Conservation (phyloP, 2,113 vertebrate species). For the Odocoileus virginianus region DNA sequence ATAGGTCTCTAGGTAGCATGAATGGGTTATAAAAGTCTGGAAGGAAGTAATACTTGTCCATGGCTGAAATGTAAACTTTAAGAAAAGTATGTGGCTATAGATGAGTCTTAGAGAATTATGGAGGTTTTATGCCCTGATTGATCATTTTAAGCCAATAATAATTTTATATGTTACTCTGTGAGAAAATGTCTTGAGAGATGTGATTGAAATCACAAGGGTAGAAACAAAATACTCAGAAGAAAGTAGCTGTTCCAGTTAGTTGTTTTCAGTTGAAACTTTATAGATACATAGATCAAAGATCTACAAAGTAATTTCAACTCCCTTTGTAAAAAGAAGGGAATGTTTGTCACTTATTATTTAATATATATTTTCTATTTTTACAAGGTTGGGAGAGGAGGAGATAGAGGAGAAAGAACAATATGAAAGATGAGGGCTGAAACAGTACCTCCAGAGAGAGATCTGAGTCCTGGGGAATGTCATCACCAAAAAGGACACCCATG, state of each 20-base stretch:
- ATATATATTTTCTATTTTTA: background rate
- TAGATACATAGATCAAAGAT: background rate
- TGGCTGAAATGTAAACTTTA: background rate
- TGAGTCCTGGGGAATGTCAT: background rate
- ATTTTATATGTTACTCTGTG: background rate
- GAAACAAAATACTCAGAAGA: background rate
- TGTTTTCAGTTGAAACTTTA: background rate
- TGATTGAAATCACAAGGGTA: background rate
- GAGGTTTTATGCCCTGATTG: background rate
- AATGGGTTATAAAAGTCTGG: background rate
- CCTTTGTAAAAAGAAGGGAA: background rate
- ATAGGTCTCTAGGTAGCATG: background rate
- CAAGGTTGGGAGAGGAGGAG: background rate
- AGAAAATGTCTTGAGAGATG: background rate
- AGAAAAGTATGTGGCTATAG: background rate
- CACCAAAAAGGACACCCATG: background rate
- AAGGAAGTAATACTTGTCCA: background rate
- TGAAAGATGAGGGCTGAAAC: background rate
- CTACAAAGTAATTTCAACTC: background rate
- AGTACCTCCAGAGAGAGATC: background rate
- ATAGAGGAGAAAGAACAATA: background rate
- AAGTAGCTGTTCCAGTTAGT: background rate
- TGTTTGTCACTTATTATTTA: background rate
- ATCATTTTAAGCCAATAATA: background rate
- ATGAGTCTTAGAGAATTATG: too few relatives aligned